These are phyloP conservation scores for Salvator merianae DNA, from an alignment of 2,113 vertebrate species.

Conservation along the genomic window DNA sequence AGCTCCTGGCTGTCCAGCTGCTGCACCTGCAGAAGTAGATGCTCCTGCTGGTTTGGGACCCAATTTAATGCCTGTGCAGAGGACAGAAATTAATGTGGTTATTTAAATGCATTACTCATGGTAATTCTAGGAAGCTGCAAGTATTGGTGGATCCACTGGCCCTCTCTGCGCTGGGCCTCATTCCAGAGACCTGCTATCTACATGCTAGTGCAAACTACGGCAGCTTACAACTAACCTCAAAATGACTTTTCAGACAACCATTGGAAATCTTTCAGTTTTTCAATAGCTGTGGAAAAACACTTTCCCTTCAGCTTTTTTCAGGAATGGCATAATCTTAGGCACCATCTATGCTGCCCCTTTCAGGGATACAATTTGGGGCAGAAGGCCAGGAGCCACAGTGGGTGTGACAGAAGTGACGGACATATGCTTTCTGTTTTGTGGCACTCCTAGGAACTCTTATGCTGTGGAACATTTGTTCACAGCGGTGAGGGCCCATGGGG, in stretches of 20 bases:
- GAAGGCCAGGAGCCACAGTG: too few relatives aligned
- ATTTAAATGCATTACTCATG: neutral
- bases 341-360: neutral
- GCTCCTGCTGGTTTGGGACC: slow-evolving; percentile 63
- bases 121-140: neutral
- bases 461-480: too few relatives aligned
- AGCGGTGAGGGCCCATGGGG: too few relatives aligned
- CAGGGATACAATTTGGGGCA: too few relatives aligned
- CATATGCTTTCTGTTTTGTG: too few relatives aligned
- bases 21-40: slow-evolving; percentile 75
- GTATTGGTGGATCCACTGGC: too few relatives aligned
- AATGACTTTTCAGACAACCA: neutral
- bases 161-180: too few relatives aligned
- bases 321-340: neutral
- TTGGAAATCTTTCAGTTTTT: neutral
- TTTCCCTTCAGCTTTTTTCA: neutral
- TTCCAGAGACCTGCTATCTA: too few relatives aligned
- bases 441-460: too few relatives aligned
- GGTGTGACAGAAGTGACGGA: too few relatives aligned
- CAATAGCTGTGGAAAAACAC: neutral
- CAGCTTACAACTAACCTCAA: too few relatives aligned
- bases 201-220: too few relatives aligned
- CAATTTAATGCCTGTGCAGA: slow-evolving; percentile 81
- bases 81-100: neutral
- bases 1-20: slow-evolving; percentile 74